Evolutionary conservation across 64 coral and sea anemone genomes (phyloP).

Genomic region (Pocillopora verrucosa): DNA sequence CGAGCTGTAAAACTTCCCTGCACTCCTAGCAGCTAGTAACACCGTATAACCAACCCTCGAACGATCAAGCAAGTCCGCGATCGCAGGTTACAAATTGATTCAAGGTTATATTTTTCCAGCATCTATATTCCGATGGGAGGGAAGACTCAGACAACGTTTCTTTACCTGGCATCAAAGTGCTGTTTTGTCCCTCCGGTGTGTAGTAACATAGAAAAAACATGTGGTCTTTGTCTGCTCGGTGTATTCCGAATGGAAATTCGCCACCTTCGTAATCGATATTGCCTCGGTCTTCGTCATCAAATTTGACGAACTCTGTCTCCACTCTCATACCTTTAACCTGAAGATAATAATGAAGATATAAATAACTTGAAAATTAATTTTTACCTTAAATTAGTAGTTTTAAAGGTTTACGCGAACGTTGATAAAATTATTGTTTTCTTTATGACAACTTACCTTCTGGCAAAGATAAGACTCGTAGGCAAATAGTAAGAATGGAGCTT

Average conservation of each 20-base stretch:
- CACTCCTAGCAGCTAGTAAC: too few relatives aligned
- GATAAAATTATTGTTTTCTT: not conserved
- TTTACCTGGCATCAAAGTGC: not conserved
- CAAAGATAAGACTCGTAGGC: constrained; percentile 78
- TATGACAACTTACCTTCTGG: constrained; percentile 71
- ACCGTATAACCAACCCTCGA: too few relatives aligned
- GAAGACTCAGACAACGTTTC: too few relatives aligned
- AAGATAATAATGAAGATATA: not conserved
- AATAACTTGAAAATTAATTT: not conserved
- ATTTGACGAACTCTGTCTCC: constrained; percentile 85
- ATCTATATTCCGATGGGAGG: not conserved
- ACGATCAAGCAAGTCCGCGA: too few relatives aligned
- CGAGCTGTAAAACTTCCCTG: too few relatives aligned
- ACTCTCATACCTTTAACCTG: constrained; percentile 81
- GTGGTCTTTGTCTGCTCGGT: constrained; percentile 84
- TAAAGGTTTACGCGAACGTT: not conserved
- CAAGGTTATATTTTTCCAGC: too few relatives aligned
- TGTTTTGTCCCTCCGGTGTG: constrained; percentile 41
- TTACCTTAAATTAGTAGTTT: not conserved
- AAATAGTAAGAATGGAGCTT: constrained; percentile 81
- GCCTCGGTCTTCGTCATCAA: constrained; percentile 93
- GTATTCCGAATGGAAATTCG: constrained; percentile 81
- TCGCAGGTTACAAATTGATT: too few relatives aligned
- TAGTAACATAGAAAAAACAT: constrained; percentile 96
- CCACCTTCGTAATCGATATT: constrained; percentile 91